Percentiles rank a stretch among this genome's conserved stretches.
Conservation (phyloP, 1,140 invertebrate species). For the Ips typographus region DNA sequence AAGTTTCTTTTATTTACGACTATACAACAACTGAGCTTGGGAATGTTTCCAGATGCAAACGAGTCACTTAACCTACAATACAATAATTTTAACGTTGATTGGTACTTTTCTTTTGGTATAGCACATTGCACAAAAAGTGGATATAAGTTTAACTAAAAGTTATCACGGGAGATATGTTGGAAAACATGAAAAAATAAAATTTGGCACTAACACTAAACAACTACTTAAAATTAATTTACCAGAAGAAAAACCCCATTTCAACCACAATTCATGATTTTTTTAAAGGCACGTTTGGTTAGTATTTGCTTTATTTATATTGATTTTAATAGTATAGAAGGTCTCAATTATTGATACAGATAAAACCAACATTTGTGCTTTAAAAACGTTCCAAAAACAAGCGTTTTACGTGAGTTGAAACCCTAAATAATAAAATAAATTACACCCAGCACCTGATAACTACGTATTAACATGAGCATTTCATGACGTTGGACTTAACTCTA, state of each 20-base stretch:
- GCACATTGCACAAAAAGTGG: neutral
- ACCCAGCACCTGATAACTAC: slow-evolving; percentile 32
- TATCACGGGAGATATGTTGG: neutral
- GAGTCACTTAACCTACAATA: neutral
- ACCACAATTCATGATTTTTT: neutral
- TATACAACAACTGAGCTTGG: slow-evolving; percentile 28
- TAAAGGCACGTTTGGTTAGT: slow-evolving; percentile 8
- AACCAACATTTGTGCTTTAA: no score
- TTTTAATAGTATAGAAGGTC: no score
- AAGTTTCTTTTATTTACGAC: neutral
- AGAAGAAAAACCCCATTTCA: neutral
- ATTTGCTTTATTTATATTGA: slow-evolving; percentile 1
- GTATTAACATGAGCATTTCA: slow-evolving; percentile 29
- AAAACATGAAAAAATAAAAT: neutral
- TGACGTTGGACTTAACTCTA: slow-evolving; percentile 25
- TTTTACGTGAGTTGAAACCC: no score
- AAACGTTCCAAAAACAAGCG: no score
- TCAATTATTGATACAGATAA: no score
- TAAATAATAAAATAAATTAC: slow-evolving; percentile 10
- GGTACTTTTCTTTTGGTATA: neutral
- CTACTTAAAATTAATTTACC: neutral
- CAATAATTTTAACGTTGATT: no score
- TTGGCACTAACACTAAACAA: neutral
- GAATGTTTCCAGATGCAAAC: slow-evolving; percentile 15
- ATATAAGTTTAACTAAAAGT: neutral